These are phyloP conservation scores for Bombus vancouverensis DNA, from an alignment of 1,140 invertebrate genomes.

Conservation along the genomic window DNA sequence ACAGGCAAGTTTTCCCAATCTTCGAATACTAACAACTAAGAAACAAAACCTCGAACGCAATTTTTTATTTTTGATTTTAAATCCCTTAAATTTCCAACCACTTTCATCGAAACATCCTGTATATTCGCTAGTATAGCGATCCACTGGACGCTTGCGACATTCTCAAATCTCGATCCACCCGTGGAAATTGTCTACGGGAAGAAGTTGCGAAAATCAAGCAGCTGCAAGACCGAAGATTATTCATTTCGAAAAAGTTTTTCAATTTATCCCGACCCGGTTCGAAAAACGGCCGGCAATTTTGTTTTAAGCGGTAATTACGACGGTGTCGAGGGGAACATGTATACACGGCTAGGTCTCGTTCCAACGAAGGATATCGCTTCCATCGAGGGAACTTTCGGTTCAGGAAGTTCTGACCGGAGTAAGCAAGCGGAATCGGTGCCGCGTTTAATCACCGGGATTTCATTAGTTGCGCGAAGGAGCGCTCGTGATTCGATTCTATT, in stretches of 20 bases:
- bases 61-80: no score
- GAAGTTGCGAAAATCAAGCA: background rate
- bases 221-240: background rate
- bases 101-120: no score
- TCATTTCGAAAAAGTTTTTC: conserved; percentile 23
- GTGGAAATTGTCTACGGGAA: background rate
- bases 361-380: conserved; percentile 5
- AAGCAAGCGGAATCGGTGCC: conserved; percentile 44
- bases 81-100: no score
- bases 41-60: no score
- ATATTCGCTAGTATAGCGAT: no score
- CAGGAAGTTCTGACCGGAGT: conserved; percentile 36
- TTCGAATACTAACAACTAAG: no score
- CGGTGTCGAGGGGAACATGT: background rate
- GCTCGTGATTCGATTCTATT: conserved; percentile 44
- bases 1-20: no score
- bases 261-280: conserved; percentile 5
- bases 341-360: background rate
- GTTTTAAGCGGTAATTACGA: conserved; percentile 25
- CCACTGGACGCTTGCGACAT: no score
- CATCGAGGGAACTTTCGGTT: conserved; percentile 16
- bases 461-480: conserved; percentile 45
- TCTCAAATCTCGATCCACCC: background rate
- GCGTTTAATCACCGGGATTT: conserved; percentile 48
- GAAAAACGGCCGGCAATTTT: conserved; percentile 13